These are phyloP conservation scores for Chironomus tepperi DNA, from an alignment of 1,140 invertebrate species.

Conservation along the genomic window DNA sequence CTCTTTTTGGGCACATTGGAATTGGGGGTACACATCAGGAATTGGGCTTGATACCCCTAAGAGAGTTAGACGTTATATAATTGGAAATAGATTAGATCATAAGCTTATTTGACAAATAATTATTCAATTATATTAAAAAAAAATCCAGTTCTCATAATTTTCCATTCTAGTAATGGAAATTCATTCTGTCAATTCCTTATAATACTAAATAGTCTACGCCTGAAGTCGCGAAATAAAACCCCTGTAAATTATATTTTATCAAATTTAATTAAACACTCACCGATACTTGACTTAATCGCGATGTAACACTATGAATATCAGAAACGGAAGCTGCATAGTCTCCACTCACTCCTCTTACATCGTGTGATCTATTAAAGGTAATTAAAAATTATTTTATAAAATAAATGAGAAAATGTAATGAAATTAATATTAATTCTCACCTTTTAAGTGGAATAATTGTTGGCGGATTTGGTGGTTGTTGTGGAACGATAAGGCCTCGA, in stretches of 20 bases:
- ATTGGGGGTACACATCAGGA: too few relatives aligned
- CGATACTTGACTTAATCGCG: slow-evolving; percentile 63
- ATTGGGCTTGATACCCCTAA: too few relatives aligned
- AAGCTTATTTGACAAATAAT: too few relatives aligned
- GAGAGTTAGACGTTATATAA: too few relatives aligned
- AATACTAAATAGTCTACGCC: too few relatives aligned
- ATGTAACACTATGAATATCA: slow-evolving; percentile 71
- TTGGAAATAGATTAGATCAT: too few relatives aligned
- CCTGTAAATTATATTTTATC: not conserved
- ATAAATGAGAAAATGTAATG: not conserved
- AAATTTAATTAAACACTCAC: slow-evolving; percentile 39
- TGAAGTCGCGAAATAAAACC: too few relatives aligned
- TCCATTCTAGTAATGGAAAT: too few relatives aligned
- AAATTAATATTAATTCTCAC: slow-evolving; percentile 29
- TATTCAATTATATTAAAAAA: too few relatives aligned
- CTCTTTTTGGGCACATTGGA: too few relatives aligned
- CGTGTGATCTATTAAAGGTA: slow-evolving; percentile 41
- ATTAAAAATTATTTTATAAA: not conserved
- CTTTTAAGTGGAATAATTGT: slow-evolving; percentile 70
- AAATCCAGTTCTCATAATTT: too few relatives aligned
- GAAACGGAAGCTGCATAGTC: slow-evolving; percentile 67
- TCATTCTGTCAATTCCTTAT: too few relatives aligned
- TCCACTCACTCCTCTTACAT: slow-evolving; percentile 57
- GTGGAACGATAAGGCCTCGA: slow-evolving; percentile 68
- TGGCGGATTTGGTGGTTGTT: slow-evolving; percentile 66